These are phyloP conservation scores for Campoletis raptor DNA, from an alignment of 2,888 invertebrate species.

Conservation along the genomic window DNA sequence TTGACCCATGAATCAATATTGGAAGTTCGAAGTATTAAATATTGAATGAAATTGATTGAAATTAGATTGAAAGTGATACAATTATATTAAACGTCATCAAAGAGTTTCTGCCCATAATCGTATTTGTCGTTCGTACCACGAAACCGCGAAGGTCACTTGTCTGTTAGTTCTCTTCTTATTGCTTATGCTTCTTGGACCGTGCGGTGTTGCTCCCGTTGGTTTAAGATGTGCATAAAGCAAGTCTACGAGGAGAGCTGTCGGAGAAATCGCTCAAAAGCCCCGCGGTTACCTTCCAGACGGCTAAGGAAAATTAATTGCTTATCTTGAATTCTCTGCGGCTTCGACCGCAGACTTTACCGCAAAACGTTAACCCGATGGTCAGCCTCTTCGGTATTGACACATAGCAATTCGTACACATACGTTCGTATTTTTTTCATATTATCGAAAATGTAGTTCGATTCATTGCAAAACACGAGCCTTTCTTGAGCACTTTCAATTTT, in stretches of 20 bases:
- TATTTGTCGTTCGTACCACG: conserved; percentile 13
- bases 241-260: conserved; percentile 55
- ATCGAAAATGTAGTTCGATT: not conserved
- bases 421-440: not conserved
- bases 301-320: conserved; percentile 80
- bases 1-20: not conserved
- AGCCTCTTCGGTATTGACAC: conserved; percentile 50
- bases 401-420: conserved; percentile 1
- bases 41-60: not conserved
- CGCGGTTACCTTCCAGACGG: conserved; percentile 60
- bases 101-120: not conserved
- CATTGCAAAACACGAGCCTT: not conserved
- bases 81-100: not conserved
- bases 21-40: not conserved
- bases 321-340: conserved; percentile 75
- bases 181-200: conserved; percentile 22
- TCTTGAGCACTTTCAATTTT: not conserved
- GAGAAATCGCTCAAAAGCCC: conserved; percentile 73
- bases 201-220: conserved; percentile 33
- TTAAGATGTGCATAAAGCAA: conserved; percentile 12
- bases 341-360: conserved; percentile 77
- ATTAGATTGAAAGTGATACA: not conserved
- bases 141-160: conserved; percentile 59
- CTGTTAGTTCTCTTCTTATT: conserved; percentile 23
- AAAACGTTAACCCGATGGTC: conserved; percentile 73